Conservation (phyloP, 2,888 invertebrate genomes). For the Lordiphosa fenestrarum region DNA sequence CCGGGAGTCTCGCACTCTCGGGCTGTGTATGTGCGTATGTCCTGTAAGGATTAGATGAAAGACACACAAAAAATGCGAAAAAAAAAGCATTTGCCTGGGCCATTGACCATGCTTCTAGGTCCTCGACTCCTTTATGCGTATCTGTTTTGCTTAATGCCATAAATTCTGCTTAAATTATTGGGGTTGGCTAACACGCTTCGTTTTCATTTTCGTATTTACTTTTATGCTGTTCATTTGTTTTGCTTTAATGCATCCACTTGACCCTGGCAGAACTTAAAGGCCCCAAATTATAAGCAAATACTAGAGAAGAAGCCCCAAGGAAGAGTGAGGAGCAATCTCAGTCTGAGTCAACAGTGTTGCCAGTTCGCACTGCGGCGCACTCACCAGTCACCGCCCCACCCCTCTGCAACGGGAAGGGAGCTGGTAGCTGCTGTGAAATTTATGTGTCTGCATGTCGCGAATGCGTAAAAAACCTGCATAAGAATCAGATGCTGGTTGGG, state of each 20-base stretch:
- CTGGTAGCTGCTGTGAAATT: conserved; percentile 46
- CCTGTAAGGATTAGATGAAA: conserved; percentile 59
- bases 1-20: conserved; percentile 16
- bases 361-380: neutral
- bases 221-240: conserved; percentile 62
- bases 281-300: conserved; percentile 49
- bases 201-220: conserved; percentile 46
- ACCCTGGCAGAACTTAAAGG: conserved; percentile 37
- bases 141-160: conserved; percentile 65
- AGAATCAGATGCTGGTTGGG: conserved; percentile 63
- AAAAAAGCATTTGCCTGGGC: conserved; percentile 61
- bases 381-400: too few species aligned
- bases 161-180: conserved; percentile 75
- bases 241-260: conserved; percentile 54
- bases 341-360: neutral
- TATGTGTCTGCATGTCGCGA: conserved; percentile 67
- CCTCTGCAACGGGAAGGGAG: conserved; percentile 1
- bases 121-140: conserved; percentile 53
- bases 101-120: conserved; percentile 56
- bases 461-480: conserved; percentile 54
- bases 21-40: conserved; percentile 30
- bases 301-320: neutral
- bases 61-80: conserved; percentile 32
- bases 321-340: conserved; percentile 11
- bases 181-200: conserved; percentile 62